Evolutionary conservation across 2,113 vertebrate genomes (phyloP), one percentile per base, ranked within the genome.

Genomic region (Trematomus loennbergii): DNA sequence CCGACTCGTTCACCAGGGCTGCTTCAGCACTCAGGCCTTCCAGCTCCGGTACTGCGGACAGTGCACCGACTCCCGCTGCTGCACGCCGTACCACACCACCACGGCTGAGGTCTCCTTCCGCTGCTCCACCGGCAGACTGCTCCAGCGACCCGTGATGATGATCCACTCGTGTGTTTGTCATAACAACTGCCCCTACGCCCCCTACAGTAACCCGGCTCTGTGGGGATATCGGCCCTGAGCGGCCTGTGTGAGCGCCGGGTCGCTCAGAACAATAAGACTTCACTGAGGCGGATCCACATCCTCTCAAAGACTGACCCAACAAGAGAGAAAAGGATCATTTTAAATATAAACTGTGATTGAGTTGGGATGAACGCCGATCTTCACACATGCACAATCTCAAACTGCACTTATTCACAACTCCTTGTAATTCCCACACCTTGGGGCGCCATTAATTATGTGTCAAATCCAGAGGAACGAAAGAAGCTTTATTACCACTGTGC

Each of bases 81-180:
- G 95, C 73, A 95, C 90, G 1, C 95, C 95, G 0, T 62, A 88
- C 57, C 88, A 63, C 3, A 94, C 93, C 67, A 79, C 67, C 87
- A 95, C 95, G 0, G 67, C 81, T 2, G 9, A 79, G n/a, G 91
- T 95, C 55, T 85, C 89, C 63, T 95, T 95, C 91, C 84, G 55
- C 25, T 96, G 95, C 63, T 86, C 84, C 4, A 59, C 12, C 0
- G 94, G 95, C 53, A 72, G 79, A 8, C 66, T 85, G 40, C 12
- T 93, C 3, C 87, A 25, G 43, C 84, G 89, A 57, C 66, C 91
- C 0, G 93, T 95, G 61, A 96, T 96, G 95, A 87, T 92, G 86
- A 94, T 95, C 82, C 92, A 91, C 82, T 94, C 95, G 13, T 96
- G 95, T n/a, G 79, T 71, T 29, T 96, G 95, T 71, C 94, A 95